These are phyloP conservation scores for Catalaphyllia jardinei DNA, from an alignment of 64 coral and sea anemone genomes.

Conservation along the genomic window DNA sequence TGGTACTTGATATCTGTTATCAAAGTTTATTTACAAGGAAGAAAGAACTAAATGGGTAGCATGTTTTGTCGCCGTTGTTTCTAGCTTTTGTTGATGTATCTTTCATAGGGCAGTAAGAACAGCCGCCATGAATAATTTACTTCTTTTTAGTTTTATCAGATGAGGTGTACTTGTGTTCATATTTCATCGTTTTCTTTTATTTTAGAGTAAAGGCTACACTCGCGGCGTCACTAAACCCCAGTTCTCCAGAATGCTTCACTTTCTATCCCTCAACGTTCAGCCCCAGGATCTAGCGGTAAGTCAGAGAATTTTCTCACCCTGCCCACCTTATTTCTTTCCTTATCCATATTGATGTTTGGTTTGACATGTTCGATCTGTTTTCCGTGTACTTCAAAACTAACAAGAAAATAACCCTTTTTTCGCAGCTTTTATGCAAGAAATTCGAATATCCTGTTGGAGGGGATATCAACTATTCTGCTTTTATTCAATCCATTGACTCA, in stretches of 20 bases:
- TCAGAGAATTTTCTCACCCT: background rate
- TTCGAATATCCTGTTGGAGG: constrained; percentile 96
- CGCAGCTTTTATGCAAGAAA: constrained; percentile 93
- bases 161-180: background rate
- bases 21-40: too few relatives aligned
- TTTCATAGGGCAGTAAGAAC: too few relatives aligned
- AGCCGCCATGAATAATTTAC: too few relatives aligned
- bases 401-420: background rate
- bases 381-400: background rate
- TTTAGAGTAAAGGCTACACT: constrained; percentile 93
- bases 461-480: constrained; percentile 96
- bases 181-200: background rate
- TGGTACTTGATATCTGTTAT: too few relatives aligned
- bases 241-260: constrained; percentile 92
- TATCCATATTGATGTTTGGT: too few relatives aligned
- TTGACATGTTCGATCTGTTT: too few relatives aligned
- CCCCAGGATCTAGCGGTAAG: constrained; percentile 83
- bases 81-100: too few relatives aligned
- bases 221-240: constrained; percentile 91
- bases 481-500: constrained; percentile 96
- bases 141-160: too few relatives aligned
- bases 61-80: too few relatives aligned
- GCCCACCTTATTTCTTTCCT: background rate
- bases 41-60: too few relatives aligned
- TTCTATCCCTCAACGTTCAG: constrained; percentile 82